A percentile compares a stretch with the other conserved stretches of the same genome.
Conservation (phyloP, 2,113 vertebrate species). For the Neoarius graeffei region DNA sequence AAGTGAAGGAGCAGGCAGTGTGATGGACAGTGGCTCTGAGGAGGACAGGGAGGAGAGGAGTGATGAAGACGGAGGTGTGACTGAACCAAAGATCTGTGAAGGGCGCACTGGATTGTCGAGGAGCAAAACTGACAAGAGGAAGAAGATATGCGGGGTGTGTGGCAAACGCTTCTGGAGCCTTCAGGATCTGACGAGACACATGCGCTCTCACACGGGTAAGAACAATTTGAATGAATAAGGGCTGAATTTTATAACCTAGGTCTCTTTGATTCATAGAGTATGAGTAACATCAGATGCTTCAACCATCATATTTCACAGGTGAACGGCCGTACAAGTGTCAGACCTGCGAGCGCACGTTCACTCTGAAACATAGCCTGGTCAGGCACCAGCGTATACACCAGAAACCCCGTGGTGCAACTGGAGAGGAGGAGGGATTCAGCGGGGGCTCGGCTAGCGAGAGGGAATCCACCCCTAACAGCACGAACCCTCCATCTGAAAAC, state of each 20-base stretch:
- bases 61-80: conserved; percentile 73
- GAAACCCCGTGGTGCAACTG: conserved; percentile 68
- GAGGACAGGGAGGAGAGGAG: conserved; percentile 82
- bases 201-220: conserved; percentile 95
- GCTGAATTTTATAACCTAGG: not conserved
- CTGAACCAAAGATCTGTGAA: conserved; percentile 80
- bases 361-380: conserved; percentile 87
- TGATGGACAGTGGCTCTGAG: conserved; percentile 72
- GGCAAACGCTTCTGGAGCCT: conserved; percentile 97
- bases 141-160: conserved; percentile 95
- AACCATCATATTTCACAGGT: conserved; percentile 61
- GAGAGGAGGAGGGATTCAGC: conserved; percentile 69
- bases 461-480: conserved; percentile 50
- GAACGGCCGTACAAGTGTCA: conserved; percentile 86
- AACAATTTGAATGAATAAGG: not conserved
- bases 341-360: conserved; percentile 88
- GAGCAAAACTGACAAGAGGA: conserved; percentile 91
- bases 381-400: conserved; percentile 88
- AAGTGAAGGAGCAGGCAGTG: conserved; percentile 64
- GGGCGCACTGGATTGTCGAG: conserved; percentile 63
- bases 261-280: not conserved
- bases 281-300: not conserved
- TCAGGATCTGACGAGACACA: conserved; percentile 96
- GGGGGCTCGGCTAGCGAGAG: conserved; percentile 69
- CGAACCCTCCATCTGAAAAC: conserved; percentile 52